Percentiles rank a stretch among this genome's conserved stretches.
Evolutionary conservation across 2,113 vertebrate genomes (phyloP).

Genomic region (Neopipo cinnamomea): DNA sequence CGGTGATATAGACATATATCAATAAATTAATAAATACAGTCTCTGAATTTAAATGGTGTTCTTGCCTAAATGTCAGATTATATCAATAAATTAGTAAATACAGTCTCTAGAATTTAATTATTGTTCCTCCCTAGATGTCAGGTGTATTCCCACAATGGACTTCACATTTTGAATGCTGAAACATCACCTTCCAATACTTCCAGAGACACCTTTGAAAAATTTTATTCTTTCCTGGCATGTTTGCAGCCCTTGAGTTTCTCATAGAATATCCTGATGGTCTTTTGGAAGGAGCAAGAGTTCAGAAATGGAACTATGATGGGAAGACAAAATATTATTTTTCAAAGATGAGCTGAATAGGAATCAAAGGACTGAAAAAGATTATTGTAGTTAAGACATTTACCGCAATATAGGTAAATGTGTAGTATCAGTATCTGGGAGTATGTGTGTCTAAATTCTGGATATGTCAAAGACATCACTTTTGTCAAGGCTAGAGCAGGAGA

Average conservation of each 20-base stretch:
- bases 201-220: not conserved
- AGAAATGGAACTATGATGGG: not conserved
- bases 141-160: not conserved
- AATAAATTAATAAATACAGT: not conserved
- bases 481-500: not conserved
- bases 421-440: not conserved
- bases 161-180: not conserved
- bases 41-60: not conserved
- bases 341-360: not conserved
- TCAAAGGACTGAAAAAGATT: not conserved
- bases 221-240: not conserved
- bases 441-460: not conserved
- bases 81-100: not conserved
- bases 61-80: not conserved
- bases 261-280: fast-evolving
- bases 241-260: not conserved
- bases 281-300: not conserved
- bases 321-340: not conserved
- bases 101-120: not conserved
- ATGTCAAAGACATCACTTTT: not conserved
- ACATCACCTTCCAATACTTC: not conserved
- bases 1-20: not conserved
- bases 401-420: not conserved
- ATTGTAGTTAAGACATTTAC: not conserved
- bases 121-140: not conserved